Evolutionary conservation across 2,797 vertebrate species (phyloP).

Genomic region (Xenops minutus): DNA sequence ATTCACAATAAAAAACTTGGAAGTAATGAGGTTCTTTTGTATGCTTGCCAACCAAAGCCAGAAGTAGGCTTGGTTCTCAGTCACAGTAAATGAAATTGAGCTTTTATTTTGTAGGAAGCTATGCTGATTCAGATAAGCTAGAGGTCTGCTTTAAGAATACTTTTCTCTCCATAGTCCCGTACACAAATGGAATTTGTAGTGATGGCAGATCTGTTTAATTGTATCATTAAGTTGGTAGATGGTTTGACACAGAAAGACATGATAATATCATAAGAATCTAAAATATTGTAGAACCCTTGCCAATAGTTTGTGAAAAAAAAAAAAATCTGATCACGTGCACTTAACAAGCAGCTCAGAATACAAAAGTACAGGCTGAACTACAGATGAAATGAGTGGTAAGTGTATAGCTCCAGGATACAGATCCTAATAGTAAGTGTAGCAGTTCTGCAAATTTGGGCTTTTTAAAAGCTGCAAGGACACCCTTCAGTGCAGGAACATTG

Average conservation of each 20-base stretch:
- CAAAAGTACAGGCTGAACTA: not conserved
- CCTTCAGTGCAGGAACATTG: not conserved
- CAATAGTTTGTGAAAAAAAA: not conserved
- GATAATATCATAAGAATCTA: not conserved
- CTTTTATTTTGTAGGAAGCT: not conserved
- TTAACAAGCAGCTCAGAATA: not conserved
- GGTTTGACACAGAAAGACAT: not conserved
- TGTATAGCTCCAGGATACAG: not conserved
- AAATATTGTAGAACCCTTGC: not conserved
- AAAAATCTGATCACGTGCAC: not conserved
- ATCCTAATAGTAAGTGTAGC: not conserved
- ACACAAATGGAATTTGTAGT: not conserved
- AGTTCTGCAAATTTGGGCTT: not conserved
- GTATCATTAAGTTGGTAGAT: not conserved
- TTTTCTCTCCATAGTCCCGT: not conserved
- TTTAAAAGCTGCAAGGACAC: not conserved
- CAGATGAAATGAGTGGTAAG: not conserved
- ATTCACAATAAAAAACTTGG: constrained; percentile 58
- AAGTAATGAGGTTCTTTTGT: constrained; percentile 5
- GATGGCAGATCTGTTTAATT: not conserved
- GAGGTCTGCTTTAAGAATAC: not conserved
- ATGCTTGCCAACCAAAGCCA: not conserved
- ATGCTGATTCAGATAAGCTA: not conserved
- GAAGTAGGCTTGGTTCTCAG: not conserved
- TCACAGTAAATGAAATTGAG: not conserved